Evolutionary conservation across 2,113 vertebrate species (phyloP), one percentile per base, ranked within the genome.

Genomic region (Lepisosteus osseus): DNA sequence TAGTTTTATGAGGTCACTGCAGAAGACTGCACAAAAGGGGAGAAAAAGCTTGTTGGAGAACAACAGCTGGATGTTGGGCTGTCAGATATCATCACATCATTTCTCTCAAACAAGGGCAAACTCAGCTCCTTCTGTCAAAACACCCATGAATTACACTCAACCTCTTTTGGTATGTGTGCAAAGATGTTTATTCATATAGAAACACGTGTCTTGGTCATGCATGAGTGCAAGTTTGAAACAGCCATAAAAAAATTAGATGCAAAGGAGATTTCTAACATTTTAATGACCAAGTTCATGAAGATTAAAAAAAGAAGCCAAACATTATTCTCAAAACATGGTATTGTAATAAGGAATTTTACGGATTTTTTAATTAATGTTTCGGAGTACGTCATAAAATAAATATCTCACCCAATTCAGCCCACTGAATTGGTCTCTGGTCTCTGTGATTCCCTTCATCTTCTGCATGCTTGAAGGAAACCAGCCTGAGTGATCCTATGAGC

Each of bases 1-100:
- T 14, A 6, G 59, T 13, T 11, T 3, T 61, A 61, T 61, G 13
- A 61, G 59, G 59, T 61, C 59, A 61, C 7, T 14, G 59, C 14
- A 61, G 7, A 61, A 14, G 59, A 11, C 59, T 61, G 59, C 13
- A 61, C 7, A 14, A 61, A 14, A 61, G 13, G 17, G 13, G 59
- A 61, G 13, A 6, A 6, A 61, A 61, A 61, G 59, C 7, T 61
- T 61, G 59, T 15, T 15, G 17, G 7, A 13, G 14, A 61, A 15
- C 13, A 6, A 61, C 59, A 61, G 14, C 17, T 61, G 59, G 59
- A 61, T 6, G 59, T 61, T 65, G 62, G 62, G 5, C 41, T 65
- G 62, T 65, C 17, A 65, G 62, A 65, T 65, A 65, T 40, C 14
- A 61, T 61, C 62, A 65, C 15, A 65, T 65, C 41, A 43, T 65